Percentiles rank a stretch among this genome's conserved stretches.
phyloP scores from a whole-genome alignment of 2,113 vertebrate species.

The Garra rufa region DNA sequence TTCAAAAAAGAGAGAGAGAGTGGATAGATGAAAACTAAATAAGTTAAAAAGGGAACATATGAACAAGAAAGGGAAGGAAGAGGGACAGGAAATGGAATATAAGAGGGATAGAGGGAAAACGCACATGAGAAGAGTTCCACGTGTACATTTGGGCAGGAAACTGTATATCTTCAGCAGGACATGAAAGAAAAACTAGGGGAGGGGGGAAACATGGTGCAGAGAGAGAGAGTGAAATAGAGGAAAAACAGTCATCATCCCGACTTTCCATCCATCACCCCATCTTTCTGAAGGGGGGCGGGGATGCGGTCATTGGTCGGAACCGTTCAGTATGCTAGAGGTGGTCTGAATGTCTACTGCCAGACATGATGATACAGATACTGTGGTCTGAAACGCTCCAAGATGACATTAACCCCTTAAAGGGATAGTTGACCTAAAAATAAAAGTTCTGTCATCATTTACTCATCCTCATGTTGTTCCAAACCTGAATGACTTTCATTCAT shows the following conservation, averaged over 20 bases:
- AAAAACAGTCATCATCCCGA: not conserved
- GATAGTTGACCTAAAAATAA: not conserved
- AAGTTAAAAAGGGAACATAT: not conserved
- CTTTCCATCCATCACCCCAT: slow-evolving; percentile 34
- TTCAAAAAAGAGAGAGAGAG: not conserved
- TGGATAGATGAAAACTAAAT: not conserved
- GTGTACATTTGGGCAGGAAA: slow-evolving; percentile 38
- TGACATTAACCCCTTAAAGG: slow-evolving; percentile 5
- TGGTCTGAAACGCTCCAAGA: not conserved
- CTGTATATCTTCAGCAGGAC: slow-evolving; percentile 31
- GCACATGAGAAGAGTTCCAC: slow-evolving; percentile 31
- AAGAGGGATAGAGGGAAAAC: not conserved
- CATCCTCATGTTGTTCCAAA: too few relatives aligned
- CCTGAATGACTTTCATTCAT: not conserved
- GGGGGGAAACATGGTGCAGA: not conserved
- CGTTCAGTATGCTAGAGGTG: slow-evolving; percentile 36
- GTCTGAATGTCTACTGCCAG: slow-evolving; percentile 30
- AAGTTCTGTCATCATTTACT: too few relatives aligned
- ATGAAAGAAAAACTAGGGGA: slow-evolving; percentile 9
- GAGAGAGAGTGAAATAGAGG: not conserved
- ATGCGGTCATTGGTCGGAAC: slow-evolving; percentile 35
- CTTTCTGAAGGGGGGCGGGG: not conserved
- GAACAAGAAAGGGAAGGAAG: not conserved
- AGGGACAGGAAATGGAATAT: not conserved
- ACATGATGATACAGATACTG: slow-evolving; percentile 29